phyloP scores from a whole-genome alignment of 2,797 vertebrate species.

The Discoglossus pictus region DNA sequence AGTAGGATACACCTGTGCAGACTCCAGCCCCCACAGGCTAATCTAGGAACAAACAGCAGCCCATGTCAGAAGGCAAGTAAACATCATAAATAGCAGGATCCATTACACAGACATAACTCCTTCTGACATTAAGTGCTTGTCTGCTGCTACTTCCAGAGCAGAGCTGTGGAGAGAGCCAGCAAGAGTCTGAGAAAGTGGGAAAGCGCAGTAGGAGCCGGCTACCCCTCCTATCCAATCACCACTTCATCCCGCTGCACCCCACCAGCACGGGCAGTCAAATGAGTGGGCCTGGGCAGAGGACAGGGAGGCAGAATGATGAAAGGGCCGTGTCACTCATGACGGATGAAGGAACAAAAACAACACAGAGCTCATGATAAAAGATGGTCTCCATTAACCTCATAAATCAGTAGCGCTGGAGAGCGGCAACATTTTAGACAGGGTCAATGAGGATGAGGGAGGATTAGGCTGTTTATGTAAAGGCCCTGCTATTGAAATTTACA shows the following conservation, averaged over 20 bases:
- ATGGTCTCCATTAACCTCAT: too few relatives aligned
- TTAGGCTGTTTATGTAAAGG: background rate
- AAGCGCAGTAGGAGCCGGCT: background rate
- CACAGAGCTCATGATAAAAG: too few relatives aligned
- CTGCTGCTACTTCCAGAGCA: constrained; percentile 13
- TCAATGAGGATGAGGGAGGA: too few relatives aligned
- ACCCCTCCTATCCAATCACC: constrained; percentile 6
- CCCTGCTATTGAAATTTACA: background rate
- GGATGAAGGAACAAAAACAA: too few relatives aligned
- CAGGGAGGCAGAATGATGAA: too few relatives aligned
- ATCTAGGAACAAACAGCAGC: constrained; percentile 17
- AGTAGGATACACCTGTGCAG: background rate
- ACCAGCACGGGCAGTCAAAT: too few relatives aligned
- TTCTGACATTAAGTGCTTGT: constrained; percentile 33
- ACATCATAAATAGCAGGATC: constrained; percentile 30
- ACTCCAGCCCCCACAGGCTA: constrained; percentile 7
- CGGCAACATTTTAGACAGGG: too few relatives aligned
- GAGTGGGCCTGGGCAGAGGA: too few relatives aligned
- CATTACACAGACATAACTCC: constrained; percentile 27
- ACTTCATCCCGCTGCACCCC: too few relatives aligned
- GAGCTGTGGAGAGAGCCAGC: constrained; percentile 2
- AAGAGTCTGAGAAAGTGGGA: too few relatives aligned
- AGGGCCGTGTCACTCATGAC: too few relatives aligned
- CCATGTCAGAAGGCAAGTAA: constrained; percentile 15
- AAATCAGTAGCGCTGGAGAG: too few relatives aligned